These are phyloP conservation scores for Megamerina dolium DNA, from an alignment of 2,888 invertebrate species.

Conservation along the genomic window DNA sequence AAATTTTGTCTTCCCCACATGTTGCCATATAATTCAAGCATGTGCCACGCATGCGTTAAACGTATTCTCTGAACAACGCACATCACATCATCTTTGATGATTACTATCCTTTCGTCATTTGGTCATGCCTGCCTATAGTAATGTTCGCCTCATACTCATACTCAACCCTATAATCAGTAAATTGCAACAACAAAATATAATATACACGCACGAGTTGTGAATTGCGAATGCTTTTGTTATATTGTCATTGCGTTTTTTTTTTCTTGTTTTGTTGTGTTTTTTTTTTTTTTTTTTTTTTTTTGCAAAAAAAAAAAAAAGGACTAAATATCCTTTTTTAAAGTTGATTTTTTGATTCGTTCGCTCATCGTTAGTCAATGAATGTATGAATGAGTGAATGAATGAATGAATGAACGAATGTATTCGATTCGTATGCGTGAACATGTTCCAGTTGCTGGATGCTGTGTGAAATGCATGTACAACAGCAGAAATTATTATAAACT, in stretches of 20 bases:
- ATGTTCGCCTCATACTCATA: neutral
- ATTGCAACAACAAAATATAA: constrained; percentile 14
- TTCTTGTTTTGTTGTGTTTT: neutral
- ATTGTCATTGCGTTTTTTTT: constrained; percentile 8
- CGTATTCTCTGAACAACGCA: too few relatives aligned
- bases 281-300: neutral
- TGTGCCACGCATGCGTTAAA: constrained; percentile 4
- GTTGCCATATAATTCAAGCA: too few relatives aligned
- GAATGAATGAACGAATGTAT: too few relatives aligned
- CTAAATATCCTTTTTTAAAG: too few relatives aligned
- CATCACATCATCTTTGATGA: too few relatives aligned
- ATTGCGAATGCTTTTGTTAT: constrained; percentile 14
- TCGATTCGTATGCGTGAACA: too few relatives aligned
- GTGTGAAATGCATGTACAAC: too few relatives aligned
- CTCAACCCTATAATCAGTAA: constrained; percentile 19
- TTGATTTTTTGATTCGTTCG: neutral
- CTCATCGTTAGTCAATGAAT: constrained; percentile 9
- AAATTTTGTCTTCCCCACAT: too few relatives aligned
- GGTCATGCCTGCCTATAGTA: neutral
- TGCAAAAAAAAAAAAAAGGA: too few relatives aligned
- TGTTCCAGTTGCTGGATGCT: too few relatives aligned
- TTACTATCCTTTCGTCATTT: constrained; percentile 4
- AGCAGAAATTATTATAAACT: too few relatives aligned
- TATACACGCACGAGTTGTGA: constrained; percentile 35
- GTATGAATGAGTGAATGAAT: too few relatives aligned